Base-by-base conservation (phyloP, 1,140 invertebrate species). In the Papilio xuthus region DNA sequence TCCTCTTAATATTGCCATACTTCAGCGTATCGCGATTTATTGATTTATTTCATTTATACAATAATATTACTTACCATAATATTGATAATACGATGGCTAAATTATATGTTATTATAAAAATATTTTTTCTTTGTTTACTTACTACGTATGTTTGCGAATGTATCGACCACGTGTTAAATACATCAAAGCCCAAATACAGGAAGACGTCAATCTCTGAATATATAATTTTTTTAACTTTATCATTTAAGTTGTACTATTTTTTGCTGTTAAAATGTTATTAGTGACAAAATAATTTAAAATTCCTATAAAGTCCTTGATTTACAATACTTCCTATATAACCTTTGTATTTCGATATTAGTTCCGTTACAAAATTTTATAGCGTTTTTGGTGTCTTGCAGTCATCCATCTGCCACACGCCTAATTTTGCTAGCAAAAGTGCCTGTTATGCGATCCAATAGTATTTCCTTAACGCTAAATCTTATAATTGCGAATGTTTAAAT, bases 51-150 rank as follows among this genome's bases (percentile, higher is more conserved):
- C 50, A 53, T 53, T 53, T 60, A 60, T 12, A 60, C 23, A 12
- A 10, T 13, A 60, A 26, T 26, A 60, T 60, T 26, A 60, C 2
- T 60, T 60, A 60, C 10, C 56, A 60, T 60, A 60, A 26, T 60
- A 60, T 60, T 60, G 56, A 23, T 60, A 60, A 60, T 60, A 10
- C 2, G 10, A 26, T 26, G 9, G 20, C 56, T 60, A 60, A 60
- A 56, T n/a, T 56, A 23, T 26, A 60, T 60, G 56, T 60, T 26
- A 56, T n/a, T n/a, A n/a, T n/a, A n/a, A 26, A 60, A 60, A 60
- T 20, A 28, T 26, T 4, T 60, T 26, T 18, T 60, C 23, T 60
- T 26, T 60, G 56, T 60, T 60, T 60, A 60, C 23, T 3, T 60
- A 60, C 56, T 60, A 26, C 56, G 56, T 60, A 53, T n/a, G 56